A percentile compares a stretch with the other conserved stretches of the same genome.
Conservation (phyloP, 2,797 vertebrate species). For the Menidia menidia region DNA sequence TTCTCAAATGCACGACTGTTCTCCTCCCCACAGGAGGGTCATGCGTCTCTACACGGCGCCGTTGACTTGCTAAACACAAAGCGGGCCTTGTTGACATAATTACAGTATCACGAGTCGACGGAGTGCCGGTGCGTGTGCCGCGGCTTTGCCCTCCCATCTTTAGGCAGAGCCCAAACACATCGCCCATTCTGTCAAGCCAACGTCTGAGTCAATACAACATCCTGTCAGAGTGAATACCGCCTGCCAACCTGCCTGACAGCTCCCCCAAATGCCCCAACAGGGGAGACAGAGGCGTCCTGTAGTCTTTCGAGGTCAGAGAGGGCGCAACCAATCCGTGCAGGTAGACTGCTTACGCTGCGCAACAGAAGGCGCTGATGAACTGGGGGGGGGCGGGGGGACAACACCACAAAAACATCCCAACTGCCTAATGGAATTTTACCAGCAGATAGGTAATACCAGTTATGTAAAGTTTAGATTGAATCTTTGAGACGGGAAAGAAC, state of each 20-base stretch:
- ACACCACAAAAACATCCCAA: slow-evolving; percentile 1
- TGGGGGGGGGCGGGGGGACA: slow-evolving; percentile 10
- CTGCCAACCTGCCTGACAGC: slow-evolving; percentile 67
- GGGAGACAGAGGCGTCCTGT: slow-evolving; percentile 41
- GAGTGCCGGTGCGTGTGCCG: slow-evolving; percentile 47
- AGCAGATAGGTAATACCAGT: background rate
- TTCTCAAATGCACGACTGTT: slow-evolving; percentile 40
- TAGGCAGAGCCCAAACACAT: slow-evolving; percentile 67
- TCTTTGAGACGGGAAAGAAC: slow-evolving; percentile 6
- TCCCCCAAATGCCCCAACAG: slow-evolving; percentile 46
- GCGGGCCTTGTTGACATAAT: slow-evolving; percentile 62
- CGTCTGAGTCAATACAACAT: slow-evolving; percentile 72
- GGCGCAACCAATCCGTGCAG: slow-evolving; percentile 31
- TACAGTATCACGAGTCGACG: slow-evolving; percentile 60
- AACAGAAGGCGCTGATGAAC: background rate
- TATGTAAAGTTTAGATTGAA: background rate
- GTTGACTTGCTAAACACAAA: slow-evolving; percentile 49
- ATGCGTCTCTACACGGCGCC: slow-evolving; percentile 52
- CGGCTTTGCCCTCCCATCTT: slow-evolving; percentile 64
- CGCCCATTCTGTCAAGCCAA: slow-evolving; percentile 74
- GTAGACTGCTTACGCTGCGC: slow-evolving; percentile 16
- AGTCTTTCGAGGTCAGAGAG: slow-evolving; percentile 56
- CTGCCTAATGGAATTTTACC: slow-evolving; percentile 4
- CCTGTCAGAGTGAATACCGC: slow-evolving; percentile 68
- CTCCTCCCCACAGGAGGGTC: slow-evolving; percentile 66